A percentile compares a stretch with the other conserved stretches of the same genome.
phyloP scores from a whole-genome alignment of 1,140 invertebrate species.

The Procambarus clarkii region DNA sequence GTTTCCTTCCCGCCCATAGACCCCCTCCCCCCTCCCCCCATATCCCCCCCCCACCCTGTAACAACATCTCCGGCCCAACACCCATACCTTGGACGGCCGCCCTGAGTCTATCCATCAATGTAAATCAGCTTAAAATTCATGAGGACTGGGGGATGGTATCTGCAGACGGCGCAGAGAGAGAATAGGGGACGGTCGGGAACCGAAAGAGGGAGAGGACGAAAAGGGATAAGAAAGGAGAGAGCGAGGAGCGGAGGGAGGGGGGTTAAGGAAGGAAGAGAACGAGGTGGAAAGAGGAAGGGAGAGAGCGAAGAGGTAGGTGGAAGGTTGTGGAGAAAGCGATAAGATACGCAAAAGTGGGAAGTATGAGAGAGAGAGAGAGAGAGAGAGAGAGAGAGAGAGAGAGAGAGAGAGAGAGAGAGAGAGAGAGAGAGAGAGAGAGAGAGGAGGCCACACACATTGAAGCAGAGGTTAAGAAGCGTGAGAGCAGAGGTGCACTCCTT shows the following conservation, averaged over 20 bases:
- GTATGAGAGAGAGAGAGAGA: background rate
- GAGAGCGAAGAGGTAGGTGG: background rate
- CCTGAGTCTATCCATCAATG: conserved; percentile 43
- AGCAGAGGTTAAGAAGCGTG: too few relatives aligned
- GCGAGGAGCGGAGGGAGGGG: background rate
- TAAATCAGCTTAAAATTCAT: conserved; percentile 56
- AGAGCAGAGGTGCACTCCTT: too few relatives aligned
- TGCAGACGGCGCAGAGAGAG: background rate
- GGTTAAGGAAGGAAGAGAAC: background rate
- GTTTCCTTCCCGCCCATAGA: too few relatives aligned
- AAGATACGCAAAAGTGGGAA: too few relatives aligned
- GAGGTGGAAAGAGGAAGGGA: background rate
- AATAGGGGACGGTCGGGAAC: conserved; percentile 5
- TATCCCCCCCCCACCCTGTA: background rate
- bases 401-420: background rate
- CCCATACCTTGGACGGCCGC: background rate
- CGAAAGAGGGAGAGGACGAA: background rate
- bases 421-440: too few relatives aligned
- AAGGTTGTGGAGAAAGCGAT: background rate
- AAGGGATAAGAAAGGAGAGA: background rate
- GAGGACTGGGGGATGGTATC: background rate
- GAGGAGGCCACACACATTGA: too few relatives aligned
- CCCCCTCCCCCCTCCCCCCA: background rate
- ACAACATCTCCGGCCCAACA: background rate
- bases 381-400: background rate